phyloP scores from a whole-genome alignment of 1,140 invertebrate species.

The Nautilus pompilius region DNA sequence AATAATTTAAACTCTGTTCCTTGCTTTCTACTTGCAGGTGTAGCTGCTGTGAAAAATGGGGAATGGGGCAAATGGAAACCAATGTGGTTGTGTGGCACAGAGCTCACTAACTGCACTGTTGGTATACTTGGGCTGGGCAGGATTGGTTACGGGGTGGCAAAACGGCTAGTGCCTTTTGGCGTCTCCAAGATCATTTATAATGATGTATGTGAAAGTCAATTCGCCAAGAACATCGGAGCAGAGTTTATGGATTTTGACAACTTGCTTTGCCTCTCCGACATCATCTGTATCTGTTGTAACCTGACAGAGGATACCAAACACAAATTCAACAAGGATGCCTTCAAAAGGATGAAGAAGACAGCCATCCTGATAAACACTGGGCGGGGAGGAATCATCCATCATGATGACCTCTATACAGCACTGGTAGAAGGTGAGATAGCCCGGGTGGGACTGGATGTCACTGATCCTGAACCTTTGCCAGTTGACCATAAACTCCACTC shows the following conservation, averaged over 20 bases:
- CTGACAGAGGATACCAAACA: constrained; percentile 19
- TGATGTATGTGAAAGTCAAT: constrained; percentile 62
- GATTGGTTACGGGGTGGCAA: constrained; percentile 65
- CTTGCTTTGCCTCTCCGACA: constrained; percentile 40
- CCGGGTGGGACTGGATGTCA: constrained; percentile 90
- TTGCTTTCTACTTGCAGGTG: constrained; percentile 21
- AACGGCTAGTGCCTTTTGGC: constrained; percentile 67
- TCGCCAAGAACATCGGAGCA: constrained; percentile 63
- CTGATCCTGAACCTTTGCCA: constrained; percentile 86
- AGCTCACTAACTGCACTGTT: constrained; percentile 71
- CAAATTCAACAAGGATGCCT: constrained; percentile 37
- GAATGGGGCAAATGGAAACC: constrained; percentile 69
- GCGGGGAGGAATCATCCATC: constrained; percentile 49
- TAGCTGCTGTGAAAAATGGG: constrained; percentile 20
- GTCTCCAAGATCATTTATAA: constrained; percentile 68
- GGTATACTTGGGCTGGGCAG: constrained; percentile 80
- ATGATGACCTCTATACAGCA: constrained; percentile 57
- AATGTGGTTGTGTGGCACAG: constrained; percentile 81
- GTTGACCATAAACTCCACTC: constrained; percentile 73
- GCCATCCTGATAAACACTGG: constrained; percentile 51
- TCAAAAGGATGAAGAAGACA: constrained; percentile 53
- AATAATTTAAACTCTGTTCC: too few relatives aligned
- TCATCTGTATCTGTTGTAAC: constrained; percentile 42
- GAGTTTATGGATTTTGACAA: constrained; percentile 61
- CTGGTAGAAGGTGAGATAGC: constrained; percentile 70